Evolutionary conservation across 2,888 invertebrate genomes (phyloP).

Genomic region (Polymixis lichenea): DNA sequence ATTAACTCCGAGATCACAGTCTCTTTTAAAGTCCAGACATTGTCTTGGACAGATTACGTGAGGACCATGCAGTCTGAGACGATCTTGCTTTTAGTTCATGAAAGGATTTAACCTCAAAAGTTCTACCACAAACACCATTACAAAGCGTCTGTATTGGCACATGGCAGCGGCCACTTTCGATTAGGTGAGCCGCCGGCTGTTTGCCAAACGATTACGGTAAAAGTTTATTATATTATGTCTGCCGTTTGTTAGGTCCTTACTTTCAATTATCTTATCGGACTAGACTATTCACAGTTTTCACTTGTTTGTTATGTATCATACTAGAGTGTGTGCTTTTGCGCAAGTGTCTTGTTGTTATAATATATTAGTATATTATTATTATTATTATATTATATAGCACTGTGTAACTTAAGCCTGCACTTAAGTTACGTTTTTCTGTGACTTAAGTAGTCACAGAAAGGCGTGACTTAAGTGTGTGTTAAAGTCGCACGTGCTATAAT

Average conservation of each 20-base stretch:
- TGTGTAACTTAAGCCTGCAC: too few species aligned
- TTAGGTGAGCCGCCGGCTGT: not conserved
- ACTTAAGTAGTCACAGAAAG: too few species aligned
- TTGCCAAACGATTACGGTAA: constrained; percentile 8
- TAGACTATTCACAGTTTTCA: not conserved
- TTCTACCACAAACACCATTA: not conserved
- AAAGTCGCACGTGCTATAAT: too few species aligned
- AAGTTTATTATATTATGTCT: not conserved
- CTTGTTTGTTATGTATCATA: not conserved
- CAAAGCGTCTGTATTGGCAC: not conserved
- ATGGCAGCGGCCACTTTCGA: not conserved
- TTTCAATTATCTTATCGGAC: not conserved
- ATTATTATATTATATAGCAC: too few species aligned
- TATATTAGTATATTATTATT: too few species aligned
- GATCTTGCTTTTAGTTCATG: not conserved
- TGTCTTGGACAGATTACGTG: not conserved
- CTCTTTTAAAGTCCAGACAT: not conserved
- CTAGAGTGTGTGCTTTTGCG: not conserved
- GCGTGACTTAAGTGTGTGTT: too few species aligned
- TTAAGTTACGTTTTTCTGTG: too few species aligned
- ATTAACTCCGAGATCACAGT: not conserved
- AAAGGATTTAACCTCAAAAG: not conserved
- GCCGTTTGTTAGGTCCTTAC: not conserved
- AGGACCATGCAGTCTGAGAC: not conserved
- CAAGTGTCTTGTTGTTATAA: not conserved